Conservation (phyloP, 2,888 invertebrate genomes). For the Drosophila monieri region DNA sequence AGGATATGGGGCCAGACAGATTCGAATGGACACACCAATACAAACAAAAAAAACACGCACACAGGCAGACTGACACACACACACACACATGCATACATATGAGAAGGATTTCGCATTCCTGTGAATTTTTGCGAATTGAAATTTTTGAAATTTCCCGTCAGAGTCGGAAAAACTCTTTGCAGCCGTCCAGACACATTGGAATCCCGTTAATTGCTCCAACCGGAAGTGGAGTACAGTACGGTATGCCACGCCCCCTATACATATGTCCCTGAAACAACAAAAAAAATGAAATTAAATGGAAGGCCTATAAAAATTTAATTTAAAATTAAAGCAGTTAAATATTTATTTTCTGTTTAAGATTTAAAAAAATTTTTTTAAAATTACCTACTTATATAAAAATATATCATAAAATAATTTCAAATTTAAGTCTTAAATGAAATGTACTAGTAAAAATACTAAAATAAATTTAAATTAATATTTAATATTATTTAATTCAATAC, state of each 20-base stretch:
- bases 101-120: constrained; percentile 57
- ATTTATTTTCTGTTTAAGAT: too few species aligned
- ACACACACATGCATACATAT: constrained; percentile 13
- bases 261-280: not conserved
- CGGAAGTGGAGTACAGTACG: not conserved
- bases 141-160: constrained; percentile 79
- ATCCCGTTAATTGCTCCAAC: constrained; percentile 73
- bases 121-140: constrained; percentile 76
- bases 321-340: not conserved
- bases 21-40: constrained; percentile 16
- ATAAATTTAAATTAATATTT: too few species aligned
- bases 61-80: constrained; percentile 16
- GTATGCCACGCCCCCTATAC: not conserved
- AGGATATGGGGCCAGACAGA: not conserved
- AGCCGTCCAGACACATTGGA: constrained; percentile 67
- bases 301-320: constrained; percentile 7
- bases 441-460: too few species aligned
- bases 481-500: too few species aligned
- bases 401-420: too few species aligned
- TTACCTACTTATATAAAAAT: too few species aligned
- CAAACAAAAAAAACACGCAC: constrained; percentile 9
- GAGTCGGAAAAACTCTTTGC: constrained; percentile 60
- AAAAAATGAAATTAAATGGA: not conserved
- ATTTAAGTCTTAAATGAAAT: too few species aligned
- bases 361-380: too few species aligned